phyloP scores from a whole-genome alignment of 2,797 vertebrate genomes.

The Xenops minutus region DNA sequence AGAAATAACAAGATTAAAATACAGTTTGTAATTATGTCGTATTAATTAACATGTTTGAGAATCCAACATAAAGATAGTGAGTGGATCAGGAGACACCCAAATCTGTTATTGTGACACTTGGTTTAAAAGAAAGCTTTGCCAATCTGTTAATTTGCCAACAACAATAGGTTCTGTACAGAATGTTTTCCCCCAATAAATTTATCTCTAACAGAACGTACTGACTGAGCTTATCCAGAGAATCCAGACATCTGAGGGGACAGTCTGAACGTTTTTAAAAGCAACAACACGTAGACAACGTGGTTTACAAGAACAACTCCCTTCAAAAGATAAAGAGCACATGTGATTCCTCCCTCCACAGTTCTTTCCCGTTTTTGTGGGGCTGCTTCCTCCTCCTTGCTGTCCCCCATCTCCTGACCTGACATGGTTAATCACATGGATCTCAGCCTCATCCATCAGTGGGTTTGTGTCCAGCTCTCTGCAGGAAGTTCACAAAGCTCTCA shows the following conservation, averaged over 20 bases:
- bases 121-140: conserved; percentile 10
- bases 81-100: conserved; percentile 7
- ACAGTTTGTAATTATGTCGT: background rate
- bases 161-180: conserved; percentile 20
- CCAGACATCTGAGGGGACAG: background rate
- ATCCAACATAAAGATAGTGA: background rate
- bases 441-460: background rate
- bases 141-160: conserved; percentile 14
- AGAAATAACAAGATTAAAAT: conserved; percentile 36
- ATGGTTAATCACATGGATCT: background rate
- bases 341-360: background rate
- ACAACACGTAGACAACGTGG: rapidly evolving
- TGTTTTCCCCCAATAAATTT: background rate
- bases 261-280: background rate
- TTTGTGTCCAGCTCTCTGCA: background rate
- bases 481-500: background rate
- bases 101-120: conserved; percentile 1
- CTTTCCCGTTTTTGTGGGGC: background rate
- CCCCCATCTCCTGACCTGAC: background rate
- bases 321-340: background rate
- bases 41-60: conserved; percentile 2
- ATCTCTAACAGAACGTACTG: background rate
- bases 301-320: background rate
- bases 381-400: background rate
- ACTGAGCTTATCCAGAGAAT: background rate